These are phyloP conservation scores for Serrognathus titanus DNA, from an alignment of 2,888 invertebrate genomes.

Conservation along the genomic window DNA sequence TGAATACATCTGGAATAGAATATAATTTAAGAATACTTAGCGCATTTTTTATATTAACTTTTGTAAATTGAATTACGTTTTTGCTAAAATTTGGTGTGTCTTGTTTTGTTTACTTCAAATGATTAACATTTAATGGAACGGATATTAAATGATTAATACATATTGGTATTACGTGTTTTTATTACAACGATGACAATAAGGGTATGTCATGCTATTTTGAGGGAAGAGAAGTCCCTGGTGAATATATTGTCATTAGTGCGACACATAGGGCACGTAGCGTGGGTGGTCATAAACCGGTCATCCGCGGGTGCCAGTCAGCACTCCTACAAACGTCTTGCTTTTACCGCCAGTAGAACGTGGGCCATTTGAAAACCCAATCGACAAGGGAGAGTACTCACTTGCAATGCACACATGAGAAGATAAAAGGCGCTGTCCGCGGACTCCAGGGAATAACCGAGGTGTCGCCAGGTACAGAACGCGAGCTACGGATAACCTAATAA, in stretches of 20 bases:
- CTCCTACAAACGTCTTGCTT: conserved; percentile 37
- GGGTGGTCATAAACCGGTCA: conserved; percentile 42
- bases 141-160: no score
- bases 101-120: no score
- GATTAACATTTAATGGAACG: no score
- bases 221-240: conserved; percentile 35
- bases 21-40: no score
- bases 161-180: neutral
- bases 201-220: conserved; percentile 18
- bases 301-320: conserved; percentile 48
- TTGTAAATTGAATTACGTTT: no score
- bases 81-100: no score
- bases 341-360: conserved; percentile 36
- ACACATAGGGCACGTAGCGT: conserved; percentile 45
- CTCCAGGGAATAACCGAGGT: conserved; percentile 30
- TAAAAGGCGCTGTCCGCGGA: conserved; percentile 35
- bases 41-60: no score
- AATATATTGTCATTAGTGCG: conserved; percentile 43
- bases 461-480: conserved; percentile 36
- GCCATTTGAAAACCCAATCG: conserved; percentile 35
- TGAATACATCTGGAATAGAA: no score
- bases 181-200: conserved; percentile 15
- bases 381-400: conserved; percentile 31
- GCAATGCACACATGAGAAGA: conserved; percentile 37
- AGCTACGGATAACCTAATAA: conserved; percentile 48